Conservation (phyloP, 1,140 invertebrate genomes). For the Cotesia glomerata region DNA sequence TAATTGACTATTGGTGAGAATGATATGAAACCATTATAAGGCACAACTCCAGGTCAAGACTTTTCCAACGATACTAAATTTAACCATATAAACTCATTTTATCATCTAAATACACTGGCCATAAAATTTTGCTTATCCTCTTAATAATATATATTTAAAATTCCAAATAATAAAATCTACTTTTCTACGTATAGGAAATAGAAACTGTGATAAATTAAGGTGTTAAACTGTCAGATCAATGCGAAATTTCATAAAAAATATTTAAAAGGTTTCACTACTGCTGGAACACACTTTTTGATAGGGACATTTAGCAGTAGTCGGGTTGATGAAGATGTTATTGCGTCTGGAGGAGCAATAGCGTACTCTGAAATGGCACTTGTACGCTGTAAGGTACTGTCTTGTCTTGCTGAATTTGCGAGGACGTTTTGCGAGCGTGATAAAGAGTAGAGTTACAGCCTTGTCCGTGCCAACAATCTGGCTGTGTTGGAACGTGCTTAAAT, state of each 20-base stretch:
- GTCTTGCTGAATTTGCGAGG: slow-evolving; percentile 17
- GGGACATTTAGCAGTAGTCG: slow-evolving; percentile 18
- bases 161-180: too few species aligned
- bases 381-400: neutral
- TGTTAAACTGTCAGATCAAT: neutral
- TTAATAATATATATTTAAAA: too few species aligned
- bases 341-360: slow-evolving; percentile 22
- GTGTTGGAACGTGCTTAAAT: too few species aligned
- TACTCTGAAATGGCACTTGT: slow-evolving; percentile 15
- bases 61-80: too few species aligned
- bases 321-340: slow-evolving; percentile 22
- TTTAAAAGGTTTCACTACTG: neutral
- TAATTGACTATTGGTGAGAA: too few species aligned
- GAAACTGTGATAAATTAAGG: too few species aligned
- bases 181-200: too few species aligned
- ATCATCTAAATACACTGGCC: too few species aligned
- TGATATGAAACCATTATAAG: too few species aligned
- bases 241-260: neutral
- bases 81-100: too few species aligned
- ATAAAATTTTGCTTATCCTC: too few species aligned
- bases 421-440: slow-evolving; percentile 11
- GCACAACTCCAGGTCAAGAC: too few species aligned
- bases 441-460: neutral
- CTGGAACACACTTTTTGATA: slow-evolving; percentile 13
- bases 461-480: neutral